Base-by-base conservation (phyloP, 2,888 invertebrate genomes). In the Drosophila fungiperda region DNA sequence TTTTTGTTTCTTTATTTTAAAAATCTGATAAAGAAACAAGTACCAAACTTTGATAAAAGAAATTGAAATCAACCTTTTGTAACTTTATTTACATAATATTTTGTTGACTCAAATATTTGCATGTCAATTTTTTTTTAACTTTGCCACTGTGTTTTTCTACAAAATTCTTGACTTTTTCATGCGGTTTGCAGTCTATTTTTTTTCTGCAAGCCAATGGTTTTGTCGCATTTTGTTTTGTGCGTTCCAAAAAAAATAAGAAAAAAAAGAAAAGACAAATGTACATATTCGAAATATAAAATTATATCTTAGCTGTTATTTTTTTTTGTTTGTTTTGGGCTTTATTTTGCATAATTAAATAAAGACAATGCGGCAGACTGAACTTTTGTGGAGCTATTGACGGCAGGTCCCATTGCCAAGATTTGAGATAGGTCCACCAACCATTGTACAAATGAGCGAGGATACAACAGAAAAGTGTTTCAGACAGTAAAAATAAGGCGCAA, bases 341-440 rank as follows among this genome's bases (percentile, higher is more conserved):
- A 54, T 70, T 80, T 78, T 83, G 73, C 87, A 87, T 87, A 89
- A 87, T 87, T 87, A 84, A 90, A 87, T 83, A 72, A 83, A 64
- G 76, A 87, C 75, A 86, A 80, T 78, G 72, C 66, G 45, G 45
- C 54, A 40, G 20, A 20, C 38, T 42, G 45, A 61, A 52, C 68
- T 72, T 42, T 42, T 9, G 42, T 57, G 69, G 59, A 80, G 63
- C 69, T 71, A 89, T 83, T 68, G 73, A 73, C 76, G 67, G 55
- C 42, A 55, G 48, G 42, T 55, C 32, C 29, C 42, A 33, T 33
- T 40, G 60, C 23, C 52, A 7, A 11, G 20, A 36, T 26, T 32
- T 62, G 66, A 79, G 68, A 73, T 75, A 75, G 71, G 50, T 45
- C 54, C 11, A 42, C 50, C 38, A 72, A 64, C 83, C 70, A 71